Base-by-base conservation (phyloP, 2,888 invertebrate genomes). In the Perizoma affinitatum region DNA sequence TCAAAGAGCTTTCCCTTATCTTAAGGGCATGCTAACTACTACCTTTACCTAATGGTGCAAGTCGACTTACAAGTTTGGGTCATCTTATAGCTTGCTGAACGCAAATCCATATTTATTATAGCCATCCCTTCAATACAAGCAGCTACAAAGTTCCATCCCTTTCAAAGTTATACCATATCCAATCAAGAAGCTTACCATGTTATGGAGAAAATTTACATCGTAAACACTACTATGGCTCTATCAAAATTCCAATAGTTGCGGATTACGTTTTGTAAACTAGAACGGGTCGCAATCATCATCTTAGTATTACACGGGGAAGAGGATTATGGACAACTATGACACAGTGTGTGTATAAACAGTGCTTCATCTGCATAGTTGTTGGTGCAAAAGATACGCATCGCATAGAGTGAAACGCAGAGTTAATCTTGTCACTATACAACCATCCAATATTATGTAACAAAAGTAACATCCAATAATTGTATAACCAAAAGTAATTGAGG, bases 221-320 rank as follows among this genome's bases (percentile, higher is more conserved):
- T 91, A 92, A 92, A 91, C 90, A 90, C 81, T 85, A 84, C 80
- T 83, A 82, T 81, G 79, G 65, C 51, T 80, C 76, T 87, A 80
- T 78, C 80, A 81, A 83, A 85, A 84, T 86, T 83, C 81, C 87
- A 83, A 91, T 89, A 92, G 91, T 90, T 90, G 84, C 86, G 90
- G 92, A 90, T 92, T 92, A 92, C 91, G 90, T 92, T 92, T 91
- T 90, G 91, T 91, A 91, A 90, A 92, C 91, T 90, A 80, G 88
- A 88, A 89, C 82, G 84, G 90, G 88, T 73, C 85, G 89, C 90
- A 91, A 92, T 92, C 90, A 91, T 88, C 91, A 86, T 90, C 90
- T 88, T 85, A 22, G 80, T 75, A 88, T 91, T 90, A 91, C 80
- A 82, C 71, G 79, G 81, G 82, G 86, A 80, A 78, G 80, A 79